Evolutionary conservation across 2,113 vertebrate species (phyloP).

Genomic region (Rhinichthys klamathensis): DNA sequence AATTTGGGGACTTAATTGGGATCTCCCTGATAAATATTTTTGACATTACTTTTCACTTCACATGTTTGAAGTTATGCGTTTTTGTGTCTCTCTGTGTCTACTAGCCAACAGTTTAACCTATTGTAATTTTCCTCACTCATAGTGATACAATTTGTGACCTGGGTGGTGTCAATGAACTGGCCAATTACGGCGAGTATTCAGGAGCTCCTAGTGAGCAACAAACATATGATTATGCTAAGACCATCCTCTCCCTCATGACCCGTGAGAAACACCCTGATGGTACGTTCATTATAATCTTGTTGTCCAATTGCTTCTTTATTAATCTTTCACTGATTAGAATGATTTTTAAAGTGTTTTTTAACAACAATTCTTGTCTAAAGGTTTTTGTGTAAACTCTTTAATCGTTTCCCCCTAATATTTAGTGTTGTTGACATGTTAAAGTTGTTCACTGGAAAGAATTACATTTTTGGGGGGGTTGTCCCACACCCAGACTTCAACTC

Average conservation of each 20-base stretch:
- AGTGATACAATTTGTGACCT: conserved; percentile 99
- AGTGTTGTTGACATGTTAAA: not conserved
- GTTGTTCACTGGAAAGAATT: not conserved
- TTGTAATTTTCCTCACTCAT: not conserved
- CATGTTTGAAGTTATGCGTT: not conserved
- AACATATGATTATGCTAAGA: conserved; percentile 99
- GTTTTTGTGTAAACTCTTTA: not conserved
- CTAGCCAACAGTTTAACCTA: not conserved
- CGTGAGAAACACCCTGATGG: conserved; percentile 91
- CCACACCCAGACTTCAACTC: not conserved
- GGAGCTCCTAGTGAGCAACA: conserved; percentile 98
- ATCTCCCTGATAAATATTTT: not conserved
- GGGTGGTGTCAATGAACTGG: conserved; percentile 93
- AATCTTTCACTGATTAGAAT: not conserved
- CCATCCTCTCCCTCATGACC: conserved; percentile 97
- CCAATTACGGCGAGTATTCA: conserved; percentile 97
- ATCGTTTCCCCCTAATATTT: not conserved
- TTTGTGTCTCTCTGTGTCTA: not conserved
- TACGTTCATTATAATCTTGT: conserved; percentile 62
- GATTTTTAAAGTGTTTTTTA: not conserved
- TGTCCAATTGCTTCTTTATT: not conserved
- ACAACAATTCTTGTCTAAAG: not conserved
- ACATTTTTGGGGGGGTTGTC: not conserved
- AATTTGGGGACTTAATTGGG: conserved; percentile 1
- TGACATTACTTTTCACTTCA: not conserved